Evolutionary conservation across 2,888 invertebrate genomes (phyloP), one percentile per base, ranked within the genome.

Genomic region (Meteorus cinctellus): DNA sequence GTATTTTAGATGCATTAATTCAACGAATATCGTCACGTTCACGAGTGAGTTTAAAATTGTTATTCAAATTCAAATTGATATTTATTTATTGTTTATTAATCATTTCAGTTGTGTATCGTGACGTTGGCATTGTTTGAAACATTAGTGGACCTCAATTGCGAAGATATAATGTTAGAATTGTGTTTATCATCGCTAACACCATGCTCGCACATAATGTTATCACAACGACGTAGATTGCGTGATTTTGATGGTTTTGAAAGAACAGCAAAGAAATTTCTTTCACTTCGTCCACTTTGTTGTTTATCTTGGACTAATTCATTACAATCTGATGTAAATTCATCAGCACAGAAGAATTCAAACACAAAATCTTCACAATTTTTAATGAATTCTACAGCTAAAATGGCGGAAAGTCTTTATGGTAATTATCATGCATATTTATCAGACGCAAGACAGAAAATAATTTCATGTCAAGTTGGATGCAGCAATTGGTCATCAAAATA

Each of bases 111-210:
- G 19, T 96, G 97, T 80, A 92, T 98, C 84, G 97, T 98, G 12
- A 96, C 98, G 0, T 91, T 99, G 83, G 95, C 97, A 0, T 90
- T 99, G 14, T 96, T 99, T 90, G 96, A 97, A 88, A 97, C 97
- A 0, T 91, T 99, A 77, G 92, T 98, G 71, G 95, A 96, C 84
- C 91, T 98, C 78, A 96, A 98, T 90, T 98, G 97, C 90, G 99
- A 99, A 90, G 99, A 99, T 89, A 94, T 98, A 65, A 96, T 99
- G 96, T 91, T 97, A 83, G 97, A 98, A 86, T 91, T 98, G 68
- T 93, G 97, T 66, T 94, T 96, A 86, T 96, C 96, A 86, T 94
- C 97, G 87, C 91, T 98, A 80, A 92, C 94, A 83, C 95, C 96
- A 0, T 95, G 95, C 85, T 93, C 94, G 24, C 96, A 96, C 90